Evolutionary conservation across 2,113 vertebrate genomes (phyloP).

Genomic region (Brachyhypopomus occidentalis): DNA sequence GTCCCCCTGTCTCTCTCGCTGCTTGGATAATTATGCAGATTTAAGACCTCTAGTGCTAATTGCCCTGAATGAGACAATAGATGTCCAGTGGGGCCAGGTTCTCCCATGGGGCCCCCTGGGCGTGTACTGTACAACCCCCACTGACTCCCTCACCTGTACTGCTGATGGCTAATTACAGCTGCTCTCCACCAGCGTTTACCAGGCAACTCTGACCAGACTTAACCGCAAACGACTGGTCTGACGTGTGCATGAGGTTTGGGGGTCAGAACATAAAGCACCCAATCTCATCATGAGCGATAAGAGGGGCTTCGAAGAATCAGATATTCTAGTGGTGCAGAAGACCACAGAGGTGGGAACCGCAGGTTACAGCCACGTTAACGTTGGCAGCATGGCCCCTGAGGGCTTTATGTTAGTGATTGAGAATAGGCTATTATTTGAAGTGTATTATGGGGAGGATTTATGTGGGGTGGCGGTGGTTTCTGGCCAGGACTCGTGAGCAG

Average conservation of each 20-base stretch:
- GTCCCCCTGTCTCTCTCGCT: conserved; percentile 65
- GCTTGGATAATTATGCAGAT: conserved; percentile 82
- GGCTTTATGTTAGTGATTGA: not conserved
- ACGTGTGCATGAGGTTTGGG: not conserved
- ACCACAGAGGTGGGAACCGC: no score
- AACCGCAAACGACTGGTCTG: conserved; percentile 21
- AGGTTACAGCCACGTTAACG: not conserved
- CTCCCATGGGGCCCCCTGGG: conserved; percentile 48
- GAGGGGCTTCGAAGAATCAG: conserved; percentile 4
- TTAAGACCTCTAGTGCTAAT: conserved; percentile 75
- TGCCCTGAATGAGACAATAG: conserved; percentile 77
- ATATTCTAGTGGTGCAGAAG: conserved; percentile 4
- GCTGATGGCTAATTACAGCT: conserved; percentile 73
- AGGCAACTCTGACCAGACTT: conserved; percentile 25
- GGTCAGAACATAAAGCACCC: not conserved
- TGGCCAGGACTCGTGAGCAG: no score
- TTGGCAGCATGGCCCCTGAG: not conserved
- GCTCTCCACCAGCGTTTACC: conserved; percentile 69
- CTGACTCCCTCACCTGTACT: conserved; percentile 68
- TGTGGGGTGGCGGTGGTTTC: not conserved
- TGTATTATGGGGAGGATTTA: conserved; percentile 17
- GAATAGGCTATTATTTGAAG: not conserved
- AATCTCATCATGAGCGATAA: conserved; percentile 3
- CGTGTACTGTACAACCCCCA: conserved; percentile 40
- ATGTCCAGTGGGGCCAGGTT: conserved; percentile 65